Base-by-base conservation (phyloP, 2,888 invertebrate species). In the Rhagium mordax region DNA sequence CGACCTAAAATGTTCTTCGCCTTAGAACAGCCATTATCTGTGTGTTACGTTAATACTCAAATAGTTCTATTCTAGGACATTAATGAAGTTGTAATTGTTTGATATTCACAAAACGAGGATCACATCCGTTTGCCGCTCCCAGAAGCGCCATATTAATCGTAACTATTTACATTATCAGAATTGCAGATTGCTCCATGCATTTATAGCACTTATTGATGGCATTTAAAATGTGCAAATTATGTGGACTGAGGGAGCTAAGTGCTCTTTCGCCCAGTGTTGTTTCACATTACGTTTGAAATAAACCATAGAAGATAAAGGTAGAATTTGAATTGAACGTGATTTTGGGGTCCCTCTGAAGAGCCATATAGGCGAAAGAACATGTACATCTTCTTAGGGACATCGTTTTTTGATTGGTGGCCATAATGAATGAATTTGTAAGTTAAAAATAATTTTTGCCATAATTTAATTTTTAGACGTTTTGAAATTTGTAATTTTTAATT, bases 131-230 rank as follows among this genome's bases (percentile, higher is more conserved):
- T n/a, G n/a, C n/a, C n/a, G n/a, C n/a, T n/a, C n/a, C n/a, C n/a
- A n/a, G n/a, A n/a, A n/a, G 10, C 33, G 1, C 41, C 41, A 3
- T n/a, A 41, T n/a, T n/a, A 41, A n/a, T 5, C 41, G n/a, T n/a
- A n/a, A n/a, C 13, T 33, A 2, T 41, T 10, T 41, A n/a, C 13
- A 41, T 8, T 33, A 59, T 59, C 33, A 10, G 59, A 29, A 59
- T 59, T 59, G 59, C 59, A 59, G 16, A 59, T 59, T 59, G 20
- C 59, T 33, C 41, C 41, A 4, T 41, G 33, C 15, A 59, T 59
- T 27, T 59, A 33, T 7, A 59, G 33, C 20, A 16, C 59, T 59
- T 33, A 59, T 59, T 59, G 18, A 18, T 18, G 8, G 18, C 59
- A 18, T 8, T 59, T 29, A 29, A 15, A 18, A 53, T 10, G 20